Evolutionary conservation across 2,888 invertebrate species (phyloP).

Genomic region (Latrodectus hesperus): DNA sequence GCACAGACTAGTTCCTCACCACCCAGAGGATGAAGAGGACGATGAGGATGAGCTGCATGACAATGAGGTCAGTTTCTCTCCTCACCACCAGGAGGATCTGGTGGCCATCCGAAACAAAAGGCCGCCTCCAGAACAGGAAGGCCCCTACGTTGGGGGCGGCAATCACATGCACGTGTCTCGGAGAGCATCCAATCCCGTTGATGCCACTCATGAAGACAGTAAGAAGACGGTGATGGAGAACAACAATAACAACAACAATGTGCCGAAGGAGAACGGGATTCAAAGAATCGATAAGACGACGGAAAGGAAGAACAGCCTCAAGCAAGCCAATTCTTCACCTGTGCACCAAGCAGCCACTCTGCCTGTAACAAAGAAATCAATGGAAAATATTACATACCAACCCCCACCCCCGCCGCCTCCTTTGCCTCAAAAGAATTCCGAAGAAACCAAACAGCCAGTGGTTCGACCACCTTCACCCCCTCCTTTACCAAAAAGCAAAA

Average conservation of each 20-base stretch:
- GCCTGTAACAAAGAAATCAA: constrained; percentile 26
- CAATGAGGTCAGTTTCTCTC: constrained; percentile 70
- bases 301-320: background rate
- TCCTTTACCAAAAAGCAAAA: constrained; percentile 32
- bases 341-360: background rate
- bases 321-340: constrained; percentile 1
- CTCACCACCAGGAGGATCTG: constrained; percentile 70
- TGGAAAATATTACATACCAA: constrained; percentile 14
- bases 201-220: constrained; percentile 64
- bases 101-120: constrained; percentile 69
- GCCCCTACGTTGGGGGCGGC: constrained; percentile 19
- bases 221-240: constrained; percentile 12
- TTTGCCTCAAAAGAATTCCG: constrained; percentile 24
- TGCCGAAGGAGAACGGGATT: constrained; percentile 35
- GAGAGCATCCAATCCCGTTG: constrained; percentile 61
- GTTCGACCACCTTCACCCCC: constrained; percentile 55
- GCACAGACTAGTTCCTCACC: constrained; percentile 31
- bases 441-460: constrained; percentile 10
- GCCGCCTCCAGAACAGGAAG: constrained; percentile 47
- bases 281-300: constrained; percentile 42
- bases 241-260: constrained; percentile 2
- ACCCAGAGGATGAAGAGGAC: constrained; percentile 62
- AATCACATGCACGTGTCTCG: constrained; percentile 52
- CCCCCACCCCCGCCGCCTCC: constrained; percentile 51
- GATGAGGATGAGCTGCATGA: constrained; percentile 70